phyloP scores from a whole-genome alignment of 1,140 invertebrate genomes.

The Lepidurus arcticus region DNA sequence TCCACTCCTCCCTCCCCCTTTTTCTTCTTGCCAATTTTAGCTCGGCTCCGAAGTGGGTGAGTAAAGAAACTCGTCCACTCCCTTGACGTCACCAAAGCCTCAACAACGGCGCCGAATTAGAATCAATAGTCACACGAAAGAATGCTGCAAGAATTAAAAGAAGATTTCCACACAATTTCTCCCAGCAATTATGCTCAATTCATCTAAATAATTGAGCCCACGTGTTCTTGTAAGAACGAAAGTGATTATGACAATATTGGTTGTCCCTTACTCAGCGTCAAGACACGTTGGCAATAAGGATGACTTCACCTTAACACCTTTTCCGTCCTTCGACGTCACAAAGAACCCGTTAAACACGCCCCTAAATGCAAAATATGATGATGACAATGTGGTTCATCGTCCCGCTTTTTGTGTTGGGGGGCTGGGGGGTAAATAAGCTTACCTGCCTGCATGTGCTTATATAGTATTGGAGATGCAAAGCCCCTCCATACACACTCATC shows the following conservation, averaged over 20 bases:
- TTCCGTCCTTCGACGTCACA: background rate
- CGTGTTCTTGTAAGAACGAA: too few relatives aligned
- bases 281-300: background rate
- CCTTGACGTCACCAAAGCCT: background rate
- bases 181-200: too few relatives aligned
- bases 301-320: background rate
- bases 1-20: background rate
- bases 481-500: constrained; percentile 2
- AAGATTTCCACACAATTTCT: too few relatives aligned
- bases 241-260: too few relatives aligned
- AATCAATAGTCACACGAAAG: background rate
- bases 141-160: background rate
- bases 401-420: background rate
- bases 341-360: background rate
- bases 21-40: background rate
- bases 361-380: background rate
- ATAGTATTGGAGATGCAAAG: background rate
- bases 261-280: too few relatives aligned
- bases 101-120: constrained; percentile 13
- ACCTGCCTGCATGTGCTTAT: constrained; percentile 3
- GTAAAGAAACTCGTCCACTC: background rate
- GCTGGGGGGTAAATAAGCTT: background rate
- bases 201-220: too few relatives aligned
- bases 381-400: constrained; percentile 8
- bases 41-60: background rate